Base-by-base conservation (phyloP, 2,797 vertebrate species). In the Lophius americanus region DNA sequence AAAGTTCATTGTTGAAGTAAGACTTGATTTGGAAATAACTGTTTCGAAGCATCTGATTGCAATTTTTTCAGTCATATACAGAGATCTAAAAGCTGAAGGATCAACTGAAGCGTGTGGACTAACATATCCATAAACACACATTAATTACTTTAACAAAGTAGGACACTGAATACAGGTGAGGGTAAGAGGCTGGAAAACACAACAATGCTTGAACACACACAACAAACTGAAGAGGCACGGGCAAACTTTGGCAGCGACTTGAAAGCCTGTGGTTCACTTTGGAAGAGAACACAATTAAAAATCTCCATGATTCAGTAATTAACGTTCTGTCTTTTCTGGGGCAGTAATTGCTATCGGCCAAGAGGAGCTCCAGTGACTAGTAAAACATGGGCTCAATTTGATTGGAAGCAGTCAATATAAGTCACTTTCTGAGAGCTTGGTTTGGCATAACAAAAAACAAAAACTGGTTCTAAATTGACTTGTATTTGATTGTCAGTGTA, bases 181-280 rank as follows among this genome's bases (percentile, higher is more conserved):
- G 56, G 56, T 47, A 68, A 51, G 23, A 57, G 39, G 43, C 11
- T 49, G 32, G 61, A 64, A 57, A 56, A 60, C 23, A 53, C 46
- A 7, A 46, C 2, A 14, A 13, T 6, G 52, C 11, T 10, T 48
- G 9, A 23, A 23, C 23, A 23, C 23, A 23, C 42, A 48, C 7
- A 36, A 61, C 33, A 49, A 73, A 64, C 43, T 41, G 7, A 61
- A n/a, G 48, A 64, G 32, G 32, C 5, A 57, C 10, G 9, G 0
- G 1, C 38, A 73, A 57, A 46, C 10, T 36, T 7, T 12, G 37
- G 39, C 44, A 41, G 23, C 33, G 48, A 56, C 4, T 48, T 64
- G 44, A 60, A 65, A 60, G 13, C 48, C 50, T 52, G 10, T n/a
- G 4, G 48, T 35, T 12, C n/a, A 44, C 36, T 64, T 14, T 0